Evolutionary conservation across 2,113 vertebrate species (phyloP).

Genomic region (Hoplias malabaricus): DNA sequence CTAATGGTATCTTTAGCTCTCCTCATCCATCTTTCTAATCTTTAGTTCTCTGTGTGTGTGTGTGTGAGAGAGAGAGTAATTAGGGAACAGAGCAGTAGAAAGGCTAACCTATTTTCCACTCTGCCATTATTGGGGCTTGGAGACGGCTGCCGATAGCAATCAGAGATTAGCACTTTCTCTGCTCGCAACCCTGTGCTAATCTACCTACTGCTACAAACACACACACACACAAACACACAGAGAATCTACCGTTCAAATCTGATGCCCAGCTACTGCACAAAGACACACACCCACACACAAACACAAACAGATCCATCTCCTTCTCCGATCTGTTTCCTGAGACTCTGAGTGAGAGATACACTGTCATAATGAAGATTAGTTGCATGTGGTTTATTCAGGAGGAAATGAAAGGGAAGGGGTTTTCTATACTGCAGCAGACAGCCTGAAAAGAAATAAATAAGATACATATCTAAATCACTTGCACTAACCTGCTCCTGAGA

Average conservation of each 20-base stretch:
- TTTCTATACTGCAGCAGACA: not conserved
- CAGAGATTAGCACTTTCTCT: conserved; percentile 33
- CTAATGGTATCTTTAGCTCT: conserved; percentile 6
- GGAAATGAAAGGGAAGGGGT: not conserved
- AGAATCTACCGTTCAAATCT: not conserved
- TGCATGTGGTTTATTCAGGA: not conserved
- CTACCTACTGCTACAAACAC: not conserved
- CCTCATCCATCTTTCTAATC: conserved; percentile 17
- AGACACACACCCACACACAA: conserved; percentile 11
- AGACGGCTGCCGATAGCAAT: conserved; percentile 45
- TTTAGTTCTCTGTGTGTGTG: conserved; percentile 9
- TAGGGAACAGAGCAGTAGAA: conserved; percentile 27
- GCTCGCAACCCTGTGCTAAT: conserved; percentile 38
- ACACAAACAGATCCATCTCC: not conserved
- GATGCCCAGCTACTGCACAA: not conserved
- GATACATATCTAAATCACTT: not conserved
- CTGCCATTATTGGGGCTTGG: conserved; percentile 24
- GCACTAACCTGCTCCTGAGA: too few species aligned
- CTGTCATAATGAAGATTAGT: conserved; percentile 7
- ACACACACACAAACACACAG: conserved; percentile 33
- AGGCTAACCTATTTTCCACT: conserved; percentile 37
- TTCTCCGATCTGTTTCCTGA: not conserved
- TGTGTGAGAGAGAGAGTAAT: conserved; percentile 15
- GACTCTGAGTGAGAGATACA: not conserved
- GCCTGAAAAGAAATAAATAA: not conserved